Evolutionary conservation across 2,113 vertebrate species (phyloP), one percentile per base, ranked within the genome.

Genomic region (Rostratula benghalensis): DNA sequence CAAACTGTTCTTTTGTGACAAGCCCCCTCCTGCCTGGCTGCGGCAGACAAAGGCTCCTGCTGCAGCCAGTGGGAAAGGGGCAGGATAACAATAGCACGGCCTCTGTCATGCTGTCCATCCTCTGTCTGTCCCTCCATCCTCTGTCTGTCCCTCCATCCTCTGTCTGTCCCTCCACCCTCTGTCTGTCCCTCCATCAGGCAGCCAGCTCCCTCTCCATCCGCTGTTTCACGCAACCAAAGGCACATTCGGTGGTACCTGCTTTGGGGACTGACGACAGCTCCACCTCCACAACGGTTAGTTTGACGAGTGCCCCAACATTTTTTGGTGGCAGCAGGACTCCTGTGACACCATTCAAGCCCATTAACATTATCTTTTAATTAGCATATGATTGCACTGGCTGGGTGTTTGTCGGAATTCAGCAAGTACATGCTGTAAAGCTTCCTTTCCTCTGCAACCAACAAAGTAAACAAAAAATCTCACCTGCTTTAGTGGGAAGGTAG

Each of bases 1-100:
- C 93, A 96, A 95, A 96, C 92, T 97, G 96, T 91, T 95, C 94
- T 97, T 97, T 97, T 97, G 91, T 92, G 94, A 93, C 23, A 30
- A 60, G 75, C 37, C 77, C 76, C 76, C 86, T 94, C 92, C 83
- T 2, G 50, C 95, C 93, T 10, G 95, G 85, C 81, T 61, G 87
- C 10, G 1, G 73, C 91, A 96, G 94, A 97, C 95, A 96, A 96
- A 92, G 89, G 89, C 68, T 77, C 45, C 71, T 54, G 64, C 78
- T 0, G 9, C 79, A 75, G 86, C 87, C 28, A 7, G 24, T 69
- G 81, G 79, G 65, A 84, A 46, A 53, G n/a, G 80, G 74, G 70
- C 87, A 80, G 89, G 86, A 37, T 65, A 89, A 77, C 75, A 90
- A 80, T 2, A 23, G 84, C 67, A 2, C 1, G 4, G 59, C 11